A percentile compares a stretch with the other conserved stretches of the same genome.
Conservation (phyloP, 2,888 invertebrate species). For the Chaitophorus viminalis region DNA sequence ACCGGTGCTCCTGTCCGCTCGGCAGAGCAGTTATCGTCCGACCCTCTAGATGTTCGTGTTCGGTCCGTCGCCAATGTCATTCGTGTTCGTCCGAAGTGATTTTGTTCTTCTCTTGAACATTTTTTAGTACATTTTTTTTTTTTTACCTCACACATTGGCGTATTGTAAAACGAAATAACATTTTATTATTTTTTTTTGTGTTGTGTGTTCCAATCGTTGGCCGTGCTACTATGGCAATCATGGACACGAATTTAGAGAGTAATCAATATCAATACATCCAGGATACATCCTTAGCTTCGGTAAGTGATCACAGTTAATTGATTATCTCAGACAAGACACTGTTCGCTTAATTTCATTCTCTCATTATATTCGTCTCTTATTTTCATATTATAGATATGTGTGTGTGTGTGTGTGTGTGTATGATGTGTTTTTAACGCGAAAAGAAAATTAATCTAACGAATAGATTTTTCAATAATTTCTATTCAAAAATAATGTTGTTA, state of each 20-base stretch:
- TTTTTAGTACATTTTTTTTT: not conserved
- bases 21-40: slow-evolving; percentile 22
- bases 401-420: too few relatives aligned
- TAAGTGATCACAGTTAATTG: not conserved
- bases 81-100: not conserved
- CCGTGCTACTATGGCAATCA: slow-evolving; percentile 78
- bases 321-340: too few relatives aligned
- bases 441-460: not conserved
- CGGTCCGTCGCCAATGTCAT: not conserved
- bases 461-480: too few relatives aligned
- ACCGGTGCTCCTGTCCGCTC: not conserved
- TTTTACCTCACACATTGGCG: not conserved
- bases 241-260: slow-evolving; percentile 76
- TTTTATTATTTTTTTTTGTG: not conserved
- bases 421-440: not conserved
- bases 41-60: not conserved
- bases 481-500: too few relatives aligned
- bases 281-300: slow-evolving; percentile 57
- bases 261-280: slow-evolving; percentile 63
- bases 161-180: not conserved
- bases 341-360: too few relatives aligned
- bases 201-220: not conserved
- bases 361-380: too few relatives aligned
- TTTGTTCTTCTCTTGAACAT: not conserved
- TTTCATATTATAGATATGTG: too few relatives aligned